Percentiles rank a stretch among this genome's conserved stretches.
Conservation (phyloP, 2,888 invertebrate species). For the Dichetophora obliterata region DNA sequence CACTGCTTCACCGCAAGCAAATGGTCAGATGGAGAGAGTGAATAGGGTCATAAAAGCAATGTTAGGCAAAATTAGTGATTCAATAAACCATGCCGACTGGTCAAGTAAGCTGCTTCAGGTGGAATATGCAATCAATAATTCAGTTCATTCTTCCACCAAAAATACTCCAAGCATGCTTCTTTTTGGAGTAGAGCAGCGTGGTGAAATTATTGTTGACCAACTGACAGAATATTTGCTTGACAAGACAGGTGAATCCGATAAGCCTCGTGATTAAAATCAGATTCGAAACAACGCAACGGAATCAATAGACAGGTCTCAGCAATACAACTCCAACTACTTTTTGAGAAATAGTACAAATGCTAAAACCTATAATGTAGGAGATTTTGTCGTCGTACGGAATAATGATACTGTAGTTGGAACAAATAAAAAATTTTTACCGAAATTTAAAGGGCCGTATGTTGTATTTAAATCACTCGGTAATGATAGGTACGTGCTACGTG, state of each 20-base stretch:
- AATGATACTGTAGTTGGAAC: neutral
- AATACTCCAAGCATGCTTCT: neutral
- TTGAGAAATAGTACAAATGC: neutral
- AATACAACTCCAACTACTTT: neutral
- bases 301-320: no score
- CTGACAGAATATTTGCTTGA: neutral
- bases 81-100: neutral
- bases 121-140: neutral
- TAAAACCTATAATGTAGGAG: neutral
- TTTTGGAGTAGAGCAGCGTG: neutral
- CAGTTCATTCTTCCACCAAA: neutral
- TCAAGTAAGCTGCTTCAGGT: no score
- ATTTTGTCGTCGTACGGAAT: neutral
- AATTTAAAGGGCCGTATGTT: neutral
- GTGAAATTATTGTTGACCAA: neutral
- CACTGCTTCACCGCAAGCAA: neutral
- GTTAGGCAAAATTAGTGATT: neutral
- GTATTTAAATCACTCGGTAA: neutral
- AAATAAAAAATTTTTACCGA: neutral
- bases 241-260: neutral
- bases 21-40: neutral
- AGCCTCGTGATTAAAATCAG: neutral
- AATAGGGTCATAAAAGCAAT: neutral
- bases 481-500: neutral
- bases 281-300: neutral